Evolutionary conservation across 2,113 vertebrate genomes (phyloP).

Genomic region (Xiphophorus maculatus): DNA sequence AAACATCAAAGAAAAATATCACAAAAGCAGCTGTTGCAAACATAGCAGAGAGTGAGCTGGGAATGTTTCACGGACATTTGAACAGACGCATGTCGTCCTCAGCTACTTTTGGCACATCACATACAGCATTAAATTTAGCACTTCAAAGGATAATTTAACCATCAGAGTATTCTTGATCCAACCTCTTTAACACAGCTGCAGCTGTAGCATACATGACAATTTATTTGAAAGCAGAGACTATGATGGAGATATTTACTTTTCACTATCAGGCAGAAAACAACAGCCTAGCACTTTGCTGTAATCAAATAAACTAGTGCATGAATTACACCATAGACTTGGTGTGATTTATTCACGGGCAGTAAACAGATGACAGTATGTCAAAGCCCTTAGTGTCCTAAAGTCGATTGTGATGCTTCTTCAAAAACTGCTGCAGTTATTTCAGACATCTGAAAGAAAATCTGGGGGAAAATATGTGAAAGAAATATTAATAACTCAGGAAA

Average conservation of each 20-base stretch:
- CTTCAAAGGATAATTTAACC: conserved; percentile 7
- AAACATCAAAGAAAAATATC: conserved; percentile 11
- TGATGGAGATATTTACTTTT: conserved; percentile 6
- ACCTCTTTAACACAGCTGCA: neutral
- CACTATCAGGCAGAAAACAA: conserved; percentile 15
- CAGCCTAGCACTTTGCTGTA: neutral
- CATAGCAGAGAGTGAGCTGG: conserved; percentile 12
- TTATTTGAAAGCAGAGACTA: conserved; percentile 20
- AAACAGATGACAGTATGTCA: conserved; percentile 36
- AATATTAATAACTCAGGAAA: conserved; percentile 42
- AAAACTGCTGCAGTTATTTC: conserved; percentile 53
- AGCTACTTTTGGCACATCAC: conserved; percentile 52
- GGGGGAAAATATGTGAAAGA: conserved; percentile 57
- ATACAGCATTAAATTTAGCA: conserved; percentile 25
- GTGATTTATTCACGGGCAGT: neutral
- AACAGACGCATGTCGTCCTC: conserved; percentile 1
- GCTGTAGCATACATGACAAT: conserved; percentile 8
- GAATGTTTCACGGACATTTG: conserved; percentile 16
- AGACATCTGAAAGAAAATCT: conserved; percentile 78
- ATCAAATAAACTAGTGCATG: conserved; percentile 13
- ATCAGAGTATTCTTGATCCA: conserved; percentile 5
- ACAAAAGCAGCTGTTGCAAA: conserved; percentile 35
- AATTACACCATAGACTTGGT: conserved; percentile 10
- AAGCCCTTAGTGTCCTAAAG: conserved; percentile 28
- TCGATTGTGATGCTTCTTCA: conserved; percentile 48